Evolutionary conservation across 1,140 invertebrate genomes (phyloP).

Genomic region (Metopolophium dirhodum): DNA sequence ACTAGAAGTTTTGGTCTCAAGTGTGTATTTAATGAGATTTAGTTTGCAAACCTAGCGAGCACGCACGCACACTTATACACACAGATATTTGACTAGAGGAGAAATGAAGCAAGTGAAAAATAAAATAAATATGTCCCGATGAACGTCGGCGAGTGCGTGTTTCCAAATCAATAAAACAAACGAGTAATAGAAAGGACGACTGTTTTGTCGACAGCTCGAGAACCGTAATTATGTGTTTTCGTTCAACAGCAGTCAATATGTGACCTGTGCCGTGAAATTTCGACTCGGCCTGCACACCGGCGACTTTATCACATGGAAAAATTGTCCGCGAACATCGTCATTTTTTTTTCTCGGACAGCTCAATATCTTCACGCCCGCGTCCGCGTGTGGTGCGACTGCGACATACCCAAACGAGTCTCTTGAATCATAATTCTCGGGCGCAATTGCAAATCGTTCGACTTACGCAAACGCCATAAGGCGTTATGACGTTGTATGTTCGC

Average conservation of each 20-base stretch:
- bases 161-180: conserved; percentile 7
- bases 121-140: neutral
- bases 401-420: neutral
- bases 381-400: neutral
- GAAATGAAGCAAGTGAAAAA: neutral
- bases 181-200: neutral
- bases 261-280: neutral
- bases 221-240: neutral
- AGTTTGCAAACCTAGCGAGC: neutral
- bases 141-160: neutral
- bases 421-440: neutral
- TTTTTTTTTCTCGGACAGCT: neutral
- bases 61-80: neutral
- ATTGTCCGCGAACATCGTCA: neutral
- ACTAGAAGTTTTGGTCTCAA: neutral
- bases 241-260: neutral
- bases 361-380: neutral
- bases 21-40: conserved; percentile 1
- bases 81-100: neutral
- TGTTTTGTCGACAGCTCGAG: neutral
- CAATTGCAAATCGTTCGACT: neutral
- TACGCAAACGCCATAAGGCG: neutral
- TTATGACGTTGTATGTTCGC: neutral
- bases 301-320: neutral
- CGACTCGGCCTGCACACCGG: neutral